phyloP scores from a whole-genome alignment of 2,797 vertebrate species.

The Rhinichthys osculus region DNA sequence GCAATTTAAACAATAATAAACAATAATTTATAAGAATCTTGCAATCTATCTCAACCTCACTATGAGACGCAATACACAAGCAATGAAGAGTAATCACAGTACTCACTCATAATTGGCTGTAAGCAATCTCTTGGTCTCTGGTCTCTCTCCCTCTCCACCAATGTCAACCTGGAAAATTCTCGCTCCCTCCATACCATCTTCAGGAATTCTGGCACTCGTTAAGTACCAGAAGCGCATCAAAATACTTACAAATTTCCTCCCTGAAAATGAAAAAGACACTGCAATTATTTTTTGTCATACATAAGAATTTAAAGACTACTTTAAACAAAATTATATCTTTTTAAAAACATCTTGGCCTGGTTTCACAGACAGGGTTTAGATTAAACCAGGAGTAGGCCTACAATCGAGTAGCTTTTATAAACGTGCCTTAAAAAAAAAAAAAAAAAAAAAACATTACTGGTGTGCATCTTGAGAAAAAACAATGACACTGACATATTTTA shows the following conservation, averaged over 20 bases:
- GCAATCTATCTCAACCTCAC: neutral
- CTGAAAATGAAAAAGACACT: slow-evolving; percentile 69
- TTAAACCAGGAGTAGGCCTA: neutral
- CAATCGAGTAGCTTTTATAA: neutral
- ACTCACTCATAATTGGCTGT: slow-evolving; percentile 94
- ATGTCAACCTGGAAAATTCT: slow-evolving; percentile 83
- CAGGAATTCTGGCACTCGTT: slow-evolving; percentile 83
- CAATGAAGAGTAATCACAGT: neutral
- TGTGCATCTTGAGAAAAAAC: neutral
- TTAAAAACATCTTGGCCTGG: neutral
- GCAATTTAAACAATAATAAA: neutral
- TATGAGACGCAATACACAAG: neutral
- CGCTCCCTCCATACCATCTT: slow-evolving; percentile 79
- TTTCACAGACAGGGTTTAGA: neutral
- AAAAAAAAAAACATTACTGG: too few relatives aligned
- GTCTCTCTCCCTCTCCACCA: slow-evolving; percentile 72
- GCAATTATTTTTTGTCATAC: neutral
- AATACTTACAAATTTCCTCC: slow-evolving; percentile 93
- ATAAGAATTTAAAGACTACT: neutral
- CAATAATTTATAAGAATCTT: neutral
- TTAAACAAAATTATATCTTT: neutral
- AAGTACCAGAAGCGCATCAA: slow-evolving; percentile 97
- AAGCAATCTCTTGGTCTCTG: slow-evolving; percentile 84
- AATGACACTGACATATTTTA: neutral
- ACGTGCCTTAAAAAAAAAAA: neutral